Percentiles rank a stretch among this genome's conserved stretches.
Conservation (phyloP, 2,888 invertebrate species). For the Ommatoiulus sabulosus region DNA sequence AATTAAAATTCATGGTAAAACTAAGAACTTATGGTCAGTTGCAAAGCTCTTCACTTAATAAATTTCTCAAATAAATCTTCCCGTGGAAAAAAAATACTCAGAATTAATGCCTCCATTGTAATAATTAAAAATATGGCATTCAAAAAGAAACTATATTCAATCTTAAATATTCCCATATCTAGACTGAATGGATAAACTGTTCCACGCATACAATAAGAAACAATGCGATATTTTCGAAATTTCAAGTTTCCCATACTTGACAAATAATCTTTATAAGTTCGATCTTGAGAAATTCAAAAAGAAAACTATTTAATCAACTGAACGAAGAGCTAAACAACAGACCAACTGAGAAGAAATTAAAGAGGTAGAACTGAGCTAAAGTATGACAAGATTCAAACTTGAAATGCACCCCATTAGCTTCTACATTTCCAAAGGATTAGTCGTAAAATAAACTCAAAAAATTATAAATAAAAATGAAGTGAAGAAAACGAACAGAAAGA, state of each 20-base stretch:
- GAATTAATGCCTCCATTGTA: no score
- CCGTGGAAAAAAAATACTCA: no score
- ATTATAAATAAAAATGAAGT: background rate
- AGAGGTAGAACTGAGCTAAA: background rate
- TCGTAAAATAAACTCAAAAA: background rate
- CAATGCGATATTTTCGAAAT: no score
- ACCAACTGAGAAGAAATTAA: background rate
- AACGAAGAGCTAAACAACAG: background rate
- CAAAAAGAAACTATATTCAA: no score
- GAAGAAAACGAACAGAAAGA: background rate
- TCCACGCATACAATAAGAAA: no score
- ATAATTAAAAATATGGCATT: background rate
- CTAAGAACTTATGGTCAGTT: background rate
- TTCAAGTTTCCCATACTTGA: no score
- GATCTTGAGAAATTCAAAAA: no score
- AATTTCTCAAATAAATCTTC: background rate
- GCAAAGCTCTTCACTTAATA: background rate
- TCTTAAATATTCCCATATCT: no score
- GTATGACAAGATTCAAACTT: background rate
- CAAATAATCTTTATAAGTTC: no score
- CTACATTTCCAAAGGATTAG: background rate
- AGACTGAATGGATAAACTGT: no score
- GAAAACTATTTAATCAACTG: no score
- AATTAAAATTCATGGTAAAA: background rate
- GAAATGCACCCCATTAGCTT: background rate